Evolutionary conservation across 2,113 vertebrate species (phyloP), one percentile per base, ranked within the genome.

Genomic region (Eleginops maclovinus): DNA sequence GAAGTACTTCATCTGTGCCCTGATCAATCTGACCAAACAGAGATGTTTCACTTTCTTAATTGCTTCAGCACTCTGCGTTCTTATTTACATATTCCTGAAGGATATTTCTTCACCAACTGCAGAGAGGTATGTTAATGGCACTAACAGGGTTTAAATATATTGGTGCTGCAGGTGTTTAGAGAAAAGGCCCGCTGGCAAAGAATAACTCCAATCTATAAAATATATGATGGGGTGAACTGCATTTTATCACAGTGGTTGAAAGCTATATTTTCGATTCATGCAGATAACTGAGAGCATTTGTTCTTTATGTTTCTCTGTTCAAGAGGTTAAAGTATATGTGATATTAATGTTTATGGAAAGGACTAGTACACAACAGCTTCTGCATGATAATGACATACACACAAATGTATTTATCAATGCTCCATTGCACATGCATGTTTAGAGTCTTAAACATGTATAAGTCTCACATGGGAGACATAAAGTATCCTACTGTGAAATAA

Each of bases 1-100:
- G 69, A 73, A 63, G 49, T 28, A 47, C 63, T 77, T 79, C 46
- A 72, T 76, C 67, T 56, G 17, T n/a, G 17, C 43, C 43, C 61
- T 47, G 15, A 83, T 73, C 58, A 31, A 63, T 46, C 24, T 1
- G 41, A 84, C 66, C 68, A 59, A 74, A 81, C 66, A 5, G 17
- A 64, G 46, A 77, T 68, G n/a, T 65, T 63, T 61, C 66, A 80
- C 75, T 83, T 59, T 63, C 26, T 62, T 74, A 64, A 77, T 65
- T 75, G 65, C 62, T 51, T 75, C 41, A 41, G 62, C 69, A 68
- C 77, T 44, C 68, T 40, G 22, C 14, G 0, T 63, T 6, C 82
- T 60, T 84, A 81, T 89, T 83, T 90, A 76, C 82, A 84, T 82
- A 63, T 79, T 79, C 77, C 65, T 59, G 68, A 82, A 67, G 65